Evolutionary conservation across 2,797 vertebrate species (phyloP), one percentile per base, ranked within the genome.

Genomic region (Dendrocincla fuliginosa): DNA sequence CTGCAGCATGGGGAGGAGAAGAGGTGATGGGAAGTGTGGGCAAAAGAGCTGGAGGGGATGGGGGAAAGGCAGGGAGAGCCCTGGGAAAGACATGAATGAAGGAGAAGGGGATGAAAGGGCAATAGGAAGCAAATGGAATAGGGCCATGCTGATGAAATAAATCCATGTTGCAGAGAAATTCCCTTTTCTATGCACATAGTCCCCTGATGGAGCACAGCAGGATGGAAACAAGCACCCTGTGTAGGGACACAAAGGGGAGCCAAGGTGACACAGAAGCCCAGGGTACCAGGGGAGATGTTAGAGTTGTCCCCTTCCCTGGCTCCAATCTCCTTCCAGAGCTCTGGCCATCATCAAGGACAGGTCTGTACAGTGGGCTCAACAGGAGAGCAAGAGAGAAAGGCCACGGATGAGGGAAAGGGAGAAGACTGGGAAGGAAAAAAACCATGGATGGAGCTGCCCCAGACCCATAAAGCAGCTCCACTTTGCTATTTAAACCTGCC

Each of bases 151-250:
- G 44, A 20, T 42, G 17, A 81, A 32, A 6, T 33, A 64, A 74
- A 59, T 74, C 15, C 35, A 10, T 4, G 3, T 46, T 50, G 57
- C 35, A 55, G 56, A 22, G 24, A 25, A 69, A 18, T 69, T 70
- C n/a, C n/a, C 33, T 64, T 50, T 75, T 75, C 41, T 75, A 14
- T 13, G 18, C 25, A 20, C 20, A 1, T 3, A 8, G 32, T 18
- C 22, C 10, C 3, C 2, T 7, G 32, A 13, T 1, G 1, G 41
- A 42, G 8, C 53, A 50, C 2, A 2, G 32, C 1, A 0, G 44
- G 22, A 49, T 41, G 79, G 74, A 65, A 65, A 60, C 9, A 46
- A 6, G 47, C 4, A 18, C 25, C 35, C 73, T 9, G 5, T 13
- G 22, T 25, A 0, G 0, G n/a, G 6, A 35, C 25, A 11, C 2